These are phyloP conservation scores for Aradophagus sp. DNA, from an alignment of 1,140 invertebrate species.

Conservation along the genomic window DNA sequence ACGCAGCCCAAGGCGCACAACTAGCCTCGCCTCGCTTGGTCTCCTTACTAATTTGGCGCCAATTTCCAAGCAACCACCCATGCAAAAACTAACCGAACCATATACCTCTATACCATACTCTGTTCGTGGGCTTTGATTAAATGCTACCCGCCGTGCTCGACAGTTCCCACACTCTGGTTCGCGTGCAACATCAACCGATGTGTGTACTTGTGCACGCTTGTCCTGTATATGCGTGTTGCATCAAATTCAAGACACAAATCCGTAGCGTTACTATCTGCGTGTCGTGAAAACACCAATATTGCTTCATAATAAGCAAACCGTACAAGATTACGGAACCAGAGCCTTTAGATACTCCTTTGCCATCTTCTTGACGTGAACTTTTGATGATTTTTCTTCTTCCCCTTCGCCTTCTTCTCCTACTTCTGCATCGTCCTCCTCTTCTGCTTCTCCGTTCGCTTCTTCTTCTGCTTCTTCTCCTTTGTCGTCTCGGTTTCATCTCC, in stretches of 20 bases:
- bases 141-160: slow-evolving; percentile 70
- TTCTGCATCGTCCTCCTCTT: slow-evolving; percentile 53
- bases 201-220: slow-evolving; percentile 54
- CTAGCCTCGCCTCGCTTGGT: slow-evolving; percentile 70
- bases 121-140: slow-evolving; percentile 72
- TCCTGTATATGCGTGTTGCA: slow-evolving; percentile 56
- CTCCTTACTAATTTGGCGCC: slow-evolving; percentile 76
- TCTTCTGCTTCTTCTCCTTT: slow-evolving; percentile 38
- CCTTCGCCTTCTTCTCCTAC: slow-evolving; percentile 36
- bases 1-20: slow-evolving; percentile 68
- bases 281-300: slow-evolving; percentile 42
- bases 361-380: no score
- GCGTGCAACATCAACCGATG: slow-evolving; percentile 44
- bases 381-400: slow-evolving; percentile 41
- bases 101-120: slow-evolving; percentile 67
- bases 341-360: background rate
- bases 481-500: slow-evolving; percentile 21
- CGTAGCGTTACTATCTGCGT: slow-evolving; percentile 46
- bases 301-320: slow-evolving; percentile 35
- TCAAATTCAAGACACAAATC: slow-evolving; percentile 49
- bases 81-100: slow-evolving; percentile 76
- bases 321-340: slow-evolving; percentile 25
- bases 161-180: slow-evolving; percentile 67
- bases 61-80: slow-evolving; percentile 75
- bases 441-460: slow-evolving; percentile 39